phyloP scores from a whole-genome alignment of 35 echinoderm and acorn worm species.

The Acanthaster planci region DNA sequence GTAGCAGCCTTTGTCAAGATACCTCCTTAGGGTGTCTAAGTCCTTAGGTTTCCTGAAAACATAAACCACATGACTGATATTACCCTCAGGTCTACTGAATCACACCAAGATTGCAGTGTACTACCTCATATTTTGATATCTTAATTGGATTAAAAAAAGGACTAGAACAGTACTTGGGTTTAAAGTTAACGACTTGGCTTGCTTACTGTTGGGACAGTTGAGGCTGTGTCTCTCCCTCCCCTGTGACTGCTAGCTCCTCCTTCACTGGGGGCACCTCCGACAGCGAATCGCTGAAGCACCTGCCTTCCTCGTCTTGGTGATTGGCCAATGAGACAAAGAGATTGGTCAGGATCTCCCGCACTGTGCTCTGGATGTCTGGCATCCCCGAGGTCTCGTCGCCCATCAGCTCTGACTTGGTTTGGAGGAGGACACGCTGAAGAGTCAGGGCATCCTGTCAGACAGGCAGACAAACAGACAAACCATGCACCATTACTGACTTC shows the following conservation, averaged over 20 bases:
- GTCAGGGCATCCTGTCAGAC: slow-evolving; percentile 90
- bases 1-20: slow-evolving; percentile 92
- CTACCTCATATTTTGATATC: too few relatives aligned
- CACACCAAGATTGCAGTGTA: too few relatives aligned
- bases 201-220: slow-evolving; percentile 16
- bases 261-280: slow-evolving; percentile 89
- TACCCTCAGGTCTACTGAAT: too few relatives aligned
- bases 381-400: slow-evolving; percentile 94
- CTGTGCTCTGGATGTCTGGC: slow-evolving; percentile 83
- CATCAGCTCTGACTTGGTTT: slow-evolving; percentile 84
- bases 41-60: slow-evolving; percentile 72
- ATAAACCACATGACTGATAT: too few relatives aligned
- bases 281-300: slow-evolving; percentile 93
- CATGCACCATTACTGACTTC: too few relatives aligned
- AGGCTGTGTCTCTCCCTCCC: background rate
- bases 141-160: too few relatives aligned
- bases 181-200: background rate
- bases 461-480: too few relatives aligned
- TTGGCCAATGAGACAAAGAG: slow-evolving; percentile 94
- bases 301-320: slow-evolving; percentile 94
- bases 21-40: slow-evolving; percentile 82
- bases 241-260: slow-evolving; percentile 47
- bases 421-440: slow-evolving; percentile 84
- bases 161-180: too few relatives aligned
- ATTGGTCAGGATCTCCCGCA: slow-evolving; percentile 92